Percentiles rank a stretch among this genome's conserved stretches.
Evolutionary conservation across 2,113 vertebrate genomes (phyloP).

Genomic region (Catagonus wagneri): DNA sequence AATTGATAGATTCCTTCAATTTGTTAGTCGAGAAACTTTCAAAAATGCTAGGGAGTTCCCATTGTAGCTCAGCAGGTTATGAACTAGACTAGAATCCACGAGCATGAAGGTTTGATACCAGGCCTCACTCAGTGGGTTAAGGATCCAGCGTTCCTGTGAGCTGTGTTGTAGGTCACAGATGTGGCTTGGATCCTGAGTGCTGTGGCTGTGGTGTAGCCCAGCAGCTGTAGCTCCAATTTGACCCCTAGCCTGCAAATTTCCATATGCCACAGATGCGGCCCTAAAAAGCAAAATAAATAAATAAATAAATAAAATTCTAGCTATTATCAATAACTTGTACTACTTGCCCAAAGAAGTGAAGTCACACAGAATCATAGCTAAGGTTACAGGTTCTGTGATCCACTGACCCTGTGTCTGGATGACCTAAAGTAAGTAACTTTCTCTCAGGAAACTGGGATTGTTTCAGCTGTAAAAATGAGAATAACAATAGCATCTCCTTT

Average conservation of each 20-base stretch:
- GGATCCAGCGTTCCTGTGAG: too few relatives aligned
- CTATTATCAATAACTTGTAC: background rate
- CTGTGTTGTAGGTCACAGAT: too few relatives aligned
- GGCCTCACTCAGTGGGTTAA: too few relatives aligned
- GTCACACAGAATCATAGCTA: background rate
- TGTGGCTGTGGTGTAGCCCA: too few relatives aligned
- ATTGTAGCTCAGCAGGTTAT: too few relatives aligned
- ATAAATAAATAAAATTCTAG: background rate
- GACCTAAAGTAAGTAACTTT: background rate
- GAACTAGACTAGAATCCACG: too few relatives aligned
- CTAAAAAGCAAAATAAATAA: too few relatives aligned
- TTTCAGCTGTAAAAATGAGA: background rate
- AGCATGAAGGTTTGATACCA: too few relatives aligned
- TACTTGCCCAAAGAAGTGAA: background rate
- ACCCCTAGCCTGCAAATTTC: too few relatives aligned
- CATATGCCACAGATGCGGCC: too few relatives aligned
- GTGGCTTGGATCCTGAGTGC: too few relatives aligned
- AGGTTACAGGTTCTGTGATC: background rate
- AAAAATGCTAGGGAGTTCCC: background rate
- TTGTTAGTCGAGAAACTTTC: background rate
- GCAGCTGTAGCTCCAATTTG: too few relatives aligned
- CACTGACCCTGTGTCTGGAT: background rate
- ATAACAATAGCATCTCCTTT: background rate
- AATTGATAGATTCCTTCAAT: background rate
- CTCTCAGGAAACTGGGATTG: background rate